These are phyloP conservation scores for Linepithema humile DNA, from an alignment of 1,140 invertebrate species.

Conservation along the genomic window DNA sequence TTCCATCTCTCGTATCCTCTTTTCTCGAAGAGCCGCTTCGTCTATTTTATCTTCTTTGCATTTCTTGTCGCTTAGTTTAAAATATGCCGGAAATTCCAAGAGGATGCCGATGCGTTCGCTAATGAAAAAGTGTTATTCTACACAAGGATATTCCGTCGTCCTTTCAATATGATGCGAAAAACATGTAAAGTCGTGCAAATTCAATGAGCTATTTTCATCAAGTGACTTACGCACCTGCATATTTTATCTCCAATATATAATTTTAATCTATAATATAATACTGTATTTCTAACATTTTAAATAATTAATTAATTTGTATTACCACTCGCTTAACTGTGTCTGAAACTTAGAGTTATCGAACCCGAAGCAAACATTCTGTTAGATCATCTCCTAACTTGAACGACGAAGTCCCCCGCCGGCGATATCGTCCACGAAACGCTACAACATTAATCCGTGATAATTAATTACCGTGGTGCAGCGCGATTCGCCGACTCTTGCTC, in stretches of 20 bases:
- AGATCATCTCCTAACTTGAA: not conserved
- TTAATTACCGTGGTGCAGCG: conserved; percentile 61
- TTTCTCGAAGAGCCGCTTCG: not conserved
- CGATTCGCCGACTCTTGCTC: conserved; percentile 55
- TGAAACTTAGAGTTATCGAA: not conserved
- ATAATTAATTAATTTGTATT: conserved; percentile 18
- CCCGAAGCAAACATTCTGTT: not conserved
- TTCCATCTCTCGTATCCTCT: not conserved
- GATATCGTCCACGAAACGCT: conserved; percentile 15
- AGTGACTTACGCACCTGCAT: not conserved
- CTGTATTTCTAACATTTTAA: too few relatives aligned
- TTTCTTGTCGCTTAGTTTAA: not conserved
- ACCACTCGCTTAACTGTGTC: not conserved
- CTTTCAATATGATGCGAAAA: not conserved
- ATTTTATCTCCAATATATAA: not conserved
- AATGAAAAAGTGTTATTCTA: not conserved
- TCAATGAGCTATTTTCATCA: not conserved
- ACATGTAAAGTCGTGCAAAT: not conserved
- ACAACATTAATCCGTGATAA: conserved; percentile 66
- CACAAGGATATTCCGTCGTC: not conserved
- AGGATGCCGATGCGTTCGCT: not conserved
- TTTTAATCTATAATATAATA: not conserved
- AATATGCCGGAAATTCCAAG: conserved; percentile 12
- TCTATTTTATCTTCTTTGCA: not conserved
- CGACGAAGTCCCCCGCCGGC: conserved; percentile 7